Percentiles rank a stretch among this genome's conserved stretches.
Evolutionary conservation across 1,140 invertebrate genomes (phyloP).

Genomic region (Manduca sexta): DNA sequence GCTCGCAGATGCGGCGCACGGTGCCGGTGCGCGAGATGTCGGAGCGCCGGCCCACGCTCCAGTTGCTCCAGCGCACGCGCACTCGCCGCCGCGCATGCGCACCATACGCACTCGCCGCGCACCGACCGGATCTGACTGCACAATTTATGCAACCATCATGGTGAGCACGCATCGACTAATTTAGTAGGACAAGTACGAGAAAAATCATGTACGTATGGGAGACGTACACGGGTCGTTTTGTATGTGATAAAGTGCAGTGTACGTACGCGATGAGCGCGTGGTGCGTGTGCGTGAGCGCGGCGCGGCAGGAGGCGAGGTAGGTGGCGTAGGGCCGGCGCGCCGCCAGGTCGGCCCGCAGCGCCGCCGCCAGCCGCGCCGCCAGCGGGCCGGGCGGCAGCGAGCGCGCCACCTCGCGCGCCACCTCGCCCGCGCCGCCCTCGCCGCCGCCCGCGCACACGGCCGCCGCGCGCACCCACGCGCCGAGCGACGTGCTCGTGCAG

Average conservation of each 20-base stretch:
- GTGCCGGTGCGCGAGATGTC: conserved; percentile 36
- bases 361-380: conserved; percentile 35
- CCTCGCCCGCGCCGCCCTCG: conserved; percentile 22
- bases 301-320: conserved; percentile 82
- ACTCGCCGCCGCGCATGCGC: conserved; percentile 44
- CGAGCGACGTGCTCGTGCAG: conserved; percentile 42
- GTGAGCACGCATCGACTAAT: no score
- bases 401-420: conserved; percentile 37
- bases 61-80: conserved; percentile 56
- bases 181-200: no score
- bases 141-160: no score
- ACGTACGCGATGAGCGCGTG: conserved; percentile 77
- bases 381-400: conserved; percentile 22
- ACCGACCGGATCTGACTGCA: conserved; percentile 33
- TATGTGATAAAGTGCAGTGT: neutral
- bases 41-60: conserved; percentile 50
- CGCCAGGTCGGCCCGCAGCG: conserved; percentile 49
- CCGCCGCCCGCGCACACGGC: conserved; percentile 22
- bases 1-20: conserved; percentile 19
- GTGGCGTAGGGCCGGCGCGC: conserved; percentile 77
- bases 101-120: conserved; percentile 35
- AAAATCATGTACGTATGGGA: no score
- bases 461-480: conserved; percentile 41
- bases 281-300: conserved; percentile 78
- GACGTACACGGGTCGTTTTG: no score